Evolutionary conservation across 2,797 vertebrate genomes (phyloP).

Genomic region (Chelon auratus): DNA sequence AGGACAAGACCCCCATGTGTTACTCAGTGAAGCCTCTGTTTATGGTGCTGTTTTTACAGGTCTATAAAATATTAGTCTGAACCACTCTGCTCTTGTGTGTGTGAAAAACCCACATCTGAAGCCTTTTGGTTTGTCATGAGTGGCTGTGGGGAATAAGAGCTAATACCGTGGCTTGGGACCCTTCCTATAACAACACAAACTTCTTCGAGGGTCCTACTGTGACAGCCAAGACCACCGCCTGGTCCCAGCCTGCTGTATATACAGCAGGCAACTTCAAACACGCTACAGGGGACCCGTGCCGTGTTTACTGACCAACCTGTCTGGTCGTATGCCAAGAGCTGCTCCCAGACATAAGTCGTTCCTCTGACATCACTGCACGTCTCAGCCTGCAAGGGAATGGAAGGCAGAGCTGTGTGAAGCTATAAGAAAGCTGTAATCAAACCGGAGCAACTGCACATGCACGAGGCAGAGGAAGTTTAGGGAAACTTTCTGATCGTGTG

Average conservation of each 20-base stretch:
- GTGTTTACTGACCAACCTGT: conserved; percentile 61
- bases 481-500: neutral
- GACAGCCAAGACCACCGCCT: conserved; percentile 75
- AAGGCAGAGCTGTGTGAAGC: conserved; percentile 25
- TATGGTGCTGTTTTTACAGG: conserved; percentile 84
- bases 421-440: conserved; percentile 21
- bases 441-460: conserved; percentile 11
- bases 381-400: conserved; percentile 8
- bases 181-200: conserved; percentile 75
- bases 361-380: conserved; percentile 59
- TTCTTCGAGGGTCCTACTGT: conserved; percentile 73
- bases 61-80: conserved; percentile 85
- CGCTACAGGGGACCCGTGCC: conserved; percentile 52
- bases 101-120: conserved; percentile 83
- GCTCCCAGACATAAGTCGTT: conserved; percentile 48
- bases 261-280: conserved; percentile 52
- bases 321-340: conserved; percentile 59
- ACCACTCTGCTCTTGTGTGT: conserved; percentile 80
- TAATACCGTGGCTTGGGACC: conserved; percentile 79
- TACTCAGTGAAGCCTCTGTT: conserved; percentile 81
- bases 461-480: neutral
- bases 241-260: conserved; percentile 51
- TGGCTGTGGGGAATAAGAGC: conserved; percentile 77
- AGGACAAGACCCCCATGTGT: conserved; percentile 75
- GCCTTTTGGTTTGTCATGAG: conserved; percentile 78